Conservation (phyloP, 2,888 invertebrate genomes). For the Drosophila phalerata region DNA sequence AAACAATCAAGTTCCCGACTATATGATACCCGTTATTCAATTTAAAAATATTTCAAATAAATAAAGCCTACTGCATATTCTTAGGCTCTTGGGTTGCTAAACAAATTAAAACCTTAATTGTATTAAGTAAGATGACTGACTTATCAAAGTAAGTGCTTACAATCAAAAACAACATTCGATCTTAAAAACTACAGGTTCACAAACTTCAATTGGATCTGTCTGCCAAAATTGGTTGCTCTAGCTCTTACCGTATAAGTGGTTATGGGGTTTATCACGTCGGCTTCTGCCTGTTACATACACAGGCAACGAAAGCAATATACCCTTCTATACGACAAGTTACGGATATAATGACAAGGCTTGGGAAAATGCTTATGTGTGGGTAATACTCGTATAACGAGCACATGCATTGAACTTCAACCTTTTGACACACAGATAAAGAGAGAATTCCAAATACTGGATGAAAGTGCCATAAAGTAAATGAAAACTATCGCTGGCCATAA, state of each 20-base stretch:
- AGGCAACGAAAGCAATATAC: neutral
- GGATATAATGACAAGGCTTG: neutral
- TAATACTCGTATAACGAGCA: constrained; percentile 9
- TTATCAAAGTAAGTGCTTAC: too few relatives aligned
- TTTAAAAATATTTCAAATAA: too few relatives aligned
- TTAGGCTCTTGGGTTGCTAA: too few relatives aligned
- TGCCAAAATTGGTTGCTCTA: too few relatives aligned
- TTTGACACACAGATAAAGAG: constrained; percentile 22
- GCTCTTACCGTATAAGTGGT: neutral
- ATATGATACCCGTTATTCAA: neutral
- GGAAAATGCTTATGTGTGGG: constrained; percentile 15
- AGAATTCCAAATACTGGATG: constrained; percentile 20
- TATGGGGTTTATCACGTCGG: neutral
- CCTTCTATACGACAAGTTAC: neutral
- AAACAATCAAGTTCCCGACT: neutral
- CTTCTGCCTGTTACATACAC: neutral
- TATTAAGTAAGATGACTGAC: too few relatives aligned
- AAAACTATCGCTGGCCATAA: constrained; percentile 58
- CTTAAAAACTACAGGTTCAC: too few relatives aligned
- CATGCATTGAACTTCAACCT: constrained; percentile 61
- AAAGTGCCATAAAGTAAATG: constrained; percentile 50
- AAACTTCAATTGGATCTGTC: too few relatives aligned
- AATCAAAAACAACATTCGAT: too few relatives aligned
- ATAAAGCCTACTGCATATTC: accelerated
- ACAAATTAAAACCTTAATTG: too few relatives aligned